Base-by-base conservation (phyloP, 2,113 vertebrate species). In the Dasyornis broadbenti region DNA sequence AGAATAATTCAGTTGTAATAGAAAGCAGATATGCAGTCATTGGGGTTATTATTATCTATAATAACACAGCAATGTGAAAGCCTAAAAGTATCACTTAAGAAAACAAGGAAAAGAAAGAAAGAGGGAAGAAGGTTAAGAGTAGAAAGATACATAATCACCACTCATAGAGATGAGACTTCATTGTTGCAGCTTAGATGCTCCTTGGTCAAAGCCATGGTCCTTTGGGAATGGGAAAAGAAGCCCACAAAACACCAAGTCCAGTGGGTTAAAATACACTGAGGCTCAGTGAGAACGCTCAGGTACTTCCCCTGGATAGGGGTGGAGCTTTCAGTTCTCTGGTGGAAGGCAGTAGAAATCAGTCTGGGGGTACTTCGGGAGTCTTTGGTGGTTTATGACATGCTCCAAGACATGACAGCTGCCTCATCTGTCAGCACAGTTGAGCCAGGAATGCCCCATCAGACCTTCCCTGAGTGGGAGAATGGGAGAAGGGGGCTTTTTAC, bases 201-300 rank as follows among this genome's bases (percentile, higher is more conserved):
- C 28, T 39, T 83, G 39, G 27, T 72, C 39, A 54, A 45, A 63
- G 22, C 17, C 39, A 27, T 27, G 33, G 33, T 33, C 49, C 9
- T 1, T 4, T 23, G 27, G 15, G 35, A 11, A 9, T 33, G 23
- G 14, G 28, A 64, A 28, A 54, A 54, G 11, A 24, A 64, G 23
- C 7, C 39, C 59, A 73, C 22, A 45, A 73, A 54, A 22, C n/a
- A 39, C 22, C 4, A 54, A 37, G 27, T 45, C 21, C 0, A 0
- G 12, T 31, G 7, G 20, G 53, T 22, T 54, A 18, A 54, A 64
- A 54, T 47, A 54, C 10, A 22, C 17, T 6, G 3, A 19, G 28
- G 2, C 22, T 54, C 3, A 0, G 6, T 2, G 1, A 49, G 28
- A 64, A 39, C 17, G 39, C 11, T 39, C 28, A 54, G 17, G 11